Evolutionary conservation across 2,113 vertebrate genomes (phyloP).

Genomic region (Scomber scombrus): DNA sequence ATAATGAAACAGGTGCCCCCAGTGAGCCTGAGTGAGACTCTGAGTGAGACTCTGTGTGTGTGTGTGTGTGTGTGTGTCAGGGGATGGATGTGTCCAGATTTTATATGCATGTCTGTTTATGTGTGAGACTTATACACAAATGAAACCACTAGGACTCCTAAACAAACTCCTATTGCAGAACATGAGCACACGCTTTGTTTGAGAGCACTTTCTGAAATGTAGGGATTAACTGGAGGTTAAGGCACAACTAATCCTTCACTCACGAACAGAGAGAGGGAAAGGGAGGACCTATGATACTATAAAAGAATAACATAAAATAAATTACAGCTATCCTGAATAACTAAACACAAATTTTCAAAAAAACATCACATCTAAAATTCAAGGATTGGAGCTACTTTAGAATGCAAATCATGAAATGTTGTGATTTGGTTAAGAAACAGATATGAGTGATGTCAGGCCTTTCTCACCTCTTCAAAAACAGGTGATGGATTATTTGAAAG

Average conservation of each 20-base stretch:
- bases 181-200: conserved; percentile 23
- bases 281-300: not conserved
- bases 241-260: conserved; percentile 41
- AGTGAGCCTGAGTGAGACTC: conserved; percentile 7
- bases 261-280: conserved; percentile 1
- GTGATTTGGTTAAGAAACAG: too few relatives aligned
- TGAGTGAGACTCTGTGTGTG: not conserved
- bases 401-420: too few relatives aligned
- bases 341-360: too few relatives aligned
- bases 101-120: not conserved
- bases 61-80: not conserved
- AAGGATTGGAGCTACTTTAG: too few relatives aligned
- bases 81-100: conserved; percentile 35
- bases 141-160: not conserved
- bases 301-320: not conserved
- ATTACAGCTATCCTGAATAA: too few relatives aligned
- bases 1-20: conserved; percentile 63
- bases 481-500: too few relatives aligned
- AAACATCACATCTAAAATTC: too few relatives aligned
- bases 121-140: conserved; percentile 21
- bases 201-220: conserved; percentile 29
- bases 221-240: conserved; percentile 54
- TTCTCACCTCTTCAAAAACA: too few relatives aligned
- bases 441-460: too few relatives aligned
- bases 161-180: not conserved